phyloP scores from a whole-genome alignment of 2,888 invertebrate genomes.

The Hyposoter didymator region DNA sequence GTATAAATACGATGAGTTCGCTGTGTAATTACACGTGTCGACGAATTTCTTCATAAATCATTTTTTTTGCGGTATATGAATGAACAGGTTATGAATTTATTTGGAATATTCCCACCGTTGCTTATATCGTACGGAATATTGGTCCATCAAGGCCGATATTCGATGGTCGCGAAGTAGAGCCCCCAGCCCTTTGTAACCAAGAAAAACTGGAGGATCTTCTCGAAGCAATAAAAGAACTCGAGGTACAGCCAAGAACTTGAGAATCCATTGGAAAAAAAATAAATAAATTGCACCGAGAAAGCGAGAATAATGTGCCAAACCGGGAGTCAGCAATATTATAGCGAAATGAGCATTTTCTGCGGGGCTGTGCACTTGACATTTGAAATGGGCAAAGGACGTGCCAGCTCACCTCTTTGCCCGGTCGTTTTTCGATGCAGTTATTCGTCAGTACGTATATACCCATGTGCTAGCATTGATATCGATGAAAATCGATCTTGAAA shows the following conservation, averaged over 20 bases:
- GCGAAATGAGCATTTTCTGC: conserved; percentile 56
- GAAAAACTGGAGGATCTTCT: conserved; percentile 26
- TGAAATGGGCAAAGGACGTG: conserved; percentile 68
- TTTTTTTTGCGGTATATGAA: not conserved
- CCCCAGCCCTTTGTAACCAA: not conserved
- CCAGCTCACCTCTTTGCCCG: conserved; percentile 28
- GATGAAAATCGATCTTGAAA: not conserved
- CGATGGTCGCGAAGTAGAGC: conserved; percentile 3
- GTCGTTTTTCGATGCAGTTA: conserved; percentile 42
- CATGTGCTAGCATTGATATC: not conserved
- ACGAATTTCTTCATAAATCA: conserved; percentile 22
- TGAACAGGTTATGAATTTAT: not conserved
- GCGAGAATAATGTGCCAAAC: conserved; percentile 61
- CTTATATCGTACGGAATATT: not conserved
- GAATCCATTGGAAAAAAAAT: not conserved
- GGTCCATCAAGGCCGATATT: conserved; percentile 16
- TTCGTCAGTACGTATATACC: no score
- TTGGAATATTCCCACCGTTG: not conserved
- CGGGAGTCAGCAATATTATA: conserved; percentile 63
- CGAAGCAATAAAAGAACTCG: conserved; percentile 3
- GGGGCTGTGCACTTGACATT: conserved; percentile 72
- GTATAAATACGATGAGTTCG: not conserved
- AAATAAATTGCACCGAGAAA: not conserved
- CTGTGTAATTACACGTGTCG: conserved; percentile 3
- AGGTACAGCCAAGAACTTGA: conserved; percentile 2